Conservation (phyloP, 2,797 vertebrate species). For the Urosaurus nigricauda region DNA sequence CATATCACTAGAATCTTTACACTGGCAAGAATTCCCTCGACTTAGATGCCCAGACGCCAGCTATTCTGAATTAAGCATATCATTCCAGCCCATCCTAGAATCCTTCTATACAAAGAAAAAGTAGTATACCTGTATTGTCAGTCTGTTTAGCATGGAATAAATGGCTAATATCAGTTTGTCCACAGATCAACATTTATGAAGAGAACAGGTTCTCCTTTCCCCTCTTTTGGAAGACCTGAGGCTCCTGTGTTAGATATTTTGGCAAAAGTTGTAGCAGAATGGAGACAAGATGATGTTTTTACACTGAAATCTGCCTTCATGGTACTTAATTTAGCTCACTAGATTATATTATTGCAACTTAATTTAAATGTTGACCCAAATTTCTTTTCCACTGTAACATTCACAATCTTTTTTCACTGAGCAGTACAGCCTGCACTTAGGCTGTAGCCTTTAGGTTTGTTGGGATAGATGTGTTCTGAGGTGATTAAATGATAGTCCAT, state of each 20-base stretch:
- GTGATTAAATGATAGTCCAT: background rate
- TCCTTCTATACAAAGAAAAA: background rate
- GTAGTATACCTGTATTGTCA: background rate
- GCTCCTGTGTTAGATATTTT: background rate
- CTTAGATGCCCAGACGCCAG: background rate
- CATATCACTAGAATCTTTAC: background rate
- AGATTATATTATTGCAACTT: background rate
- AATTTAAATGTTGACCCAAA: background rate
- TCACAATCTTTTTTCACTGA: background rate
- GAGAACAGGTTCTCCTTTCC: background rate
- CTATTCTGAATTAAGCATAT: background rate
- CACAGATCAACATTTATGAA: background rate
- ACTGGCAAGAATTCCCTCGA: background rate
- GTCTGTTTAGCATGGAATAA: background rate
- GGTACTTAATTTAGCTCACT: background rate
- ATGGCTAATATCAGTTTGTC: background rate
- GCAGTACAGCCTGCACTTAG: no score
- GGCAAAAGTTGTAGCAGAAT: background rate
- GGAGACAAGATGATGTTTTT: background rate
- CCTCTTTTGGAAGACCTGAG: background rate
- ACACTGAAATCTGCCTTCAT: background rate
- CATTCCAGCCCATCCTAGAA: background rate
- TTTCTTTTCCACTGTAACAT: background rate
- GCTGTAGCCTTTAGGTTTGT: background rate
- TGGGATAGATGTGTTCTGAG: background rate